These are phyloP conservation scores for Redunca redunca DNA, from an alignment of 2,113 vertebrate genomes.

Conservation along the genomic window DNA sequence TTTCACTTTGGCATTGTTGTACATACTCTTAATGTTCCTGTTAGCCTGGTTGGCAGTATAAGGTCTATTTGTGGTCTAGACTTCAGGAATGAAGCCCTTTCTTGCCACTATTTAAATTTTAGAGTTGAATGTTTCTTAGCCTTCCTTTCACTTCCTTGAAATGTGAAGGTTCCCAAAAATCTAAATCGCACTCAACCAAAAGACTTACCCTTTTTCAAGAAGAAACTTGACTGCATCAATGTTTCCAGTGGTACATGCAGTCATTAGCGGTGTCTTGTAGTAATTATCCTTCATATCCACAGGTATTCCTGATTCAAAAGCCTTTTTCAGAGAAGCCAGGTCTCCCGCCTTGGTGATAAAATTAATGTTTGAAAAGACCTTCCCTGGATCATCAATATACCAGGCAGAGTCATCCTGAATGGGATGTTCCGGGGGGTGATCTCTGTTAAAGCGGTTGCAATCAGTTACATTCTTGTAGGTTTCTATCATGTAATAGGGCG, in stretches of 20 bases:
- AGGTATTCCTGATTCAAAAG: constrained; percentile 86
- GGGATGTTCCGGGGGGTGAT: constrained; percentile 85
- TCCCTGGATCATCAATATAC: constrained; percentile 87
- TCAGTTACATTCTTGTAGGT: constrained; percentile 79
- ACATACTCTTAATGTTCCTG: not conserved
- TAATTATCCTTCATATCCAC: constrained; percentile 89
- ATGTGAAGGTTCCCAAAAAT: not conserved
- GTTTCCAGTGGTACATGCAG: constrained; percentile 88
- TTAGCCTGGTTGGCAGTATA: not conserved
- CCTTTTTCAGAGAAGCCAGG: constrained; percentile 87
- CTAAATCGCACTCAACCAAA: not conserved
- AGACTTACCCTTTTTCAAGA: constrained; percentile 86
- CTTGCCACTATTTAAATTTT: not conserved
- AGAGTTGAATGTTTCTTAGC: not conserved
- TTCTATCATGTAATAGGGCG: constrained; percentile 88
- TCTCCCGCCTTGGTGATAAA: constrained; percentile 87
- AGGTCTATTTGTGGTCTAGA: not conserved
- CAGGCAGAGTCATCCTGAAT: constrained; percentile 91
- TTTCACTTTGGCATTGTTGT: not conserved
- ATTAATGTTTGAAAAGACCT: constrained; percentile 84
- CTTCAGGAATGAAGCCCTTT: not conserved
- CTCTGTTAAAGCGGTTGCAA: constrained; percentile 72
- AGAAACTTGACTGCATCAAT: constrained; percentile 86
- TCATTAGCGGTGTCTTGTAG: constrained; percentile 94
- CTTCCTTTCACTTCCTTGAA: not conserved